A percentile compares a stretch with the other conserved stretches of the same genome.
These are phyloP conservation scores for Melanerpes formicivorus DNA, from an alignment of 2,113 vertebrate species.

Conservation along the genomic window DNA sequence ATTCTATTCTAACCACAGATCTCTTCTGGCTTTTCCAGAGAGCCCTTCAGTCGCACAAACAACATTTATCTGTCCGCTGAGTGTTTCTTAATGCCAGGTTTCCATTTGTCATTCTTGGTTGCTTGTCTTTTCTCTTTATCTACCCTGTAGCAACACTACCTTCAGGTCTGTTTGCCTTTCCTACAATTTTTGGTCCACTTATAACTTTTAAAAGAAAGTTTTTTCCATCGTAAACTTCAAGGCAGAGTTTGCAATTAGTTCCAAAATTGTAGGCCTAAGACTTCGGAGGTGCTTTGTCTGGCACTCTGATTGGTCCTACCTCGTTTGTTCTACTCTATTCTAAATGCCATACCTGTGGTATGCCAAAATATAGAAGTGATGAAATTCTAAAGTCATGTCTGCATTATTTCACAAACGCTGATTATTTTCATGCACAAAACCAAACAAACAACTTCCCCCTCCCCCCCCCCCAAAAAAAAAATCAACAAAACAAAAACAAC, in stretches of 20 bases:
- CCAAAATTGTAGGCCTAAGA: background rate
- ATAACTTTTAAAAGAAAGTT: background rate
- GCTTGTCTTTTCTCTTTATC: constrained; percentile 43
- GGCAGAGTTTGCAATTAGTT: background rate
- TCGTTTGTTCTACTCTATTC: too few species aligned
- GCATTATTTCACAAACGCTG: background rate
- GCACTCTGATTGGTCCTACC: background rate
- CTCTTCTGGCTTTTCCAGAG: background rate
- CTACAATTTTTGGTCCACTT: background rate
- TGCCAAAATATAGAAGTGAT: background rate
- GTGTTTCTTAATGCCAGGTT: background rate
- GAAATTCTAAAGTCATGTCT: background rate
- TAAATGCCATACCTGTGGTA: too few species aligned
- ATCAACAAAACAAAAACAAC: too few species aligned
- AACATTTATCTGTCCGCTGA: background rate
- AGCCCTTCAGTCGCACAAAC: background rate
- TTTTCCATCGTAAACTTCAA: background rate
- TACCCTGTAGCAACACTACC: background rate
- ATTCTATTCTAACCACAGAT: background rate
- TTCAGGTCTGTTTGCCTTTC: constrained; percentile 26
- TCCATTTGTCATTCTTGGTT: constrained; percentile 45
- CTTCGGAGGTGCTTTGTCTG: background rate
- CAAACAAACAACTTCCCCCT: background rate
- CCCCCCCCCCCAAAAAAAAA: background rate
- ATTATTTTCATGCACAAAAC: background rate